These are phyloP conservation scores for Neotoma lepida DNA, from an alignment of 2,113 vertebrate species.

Conservation along the genomic window DNA sequence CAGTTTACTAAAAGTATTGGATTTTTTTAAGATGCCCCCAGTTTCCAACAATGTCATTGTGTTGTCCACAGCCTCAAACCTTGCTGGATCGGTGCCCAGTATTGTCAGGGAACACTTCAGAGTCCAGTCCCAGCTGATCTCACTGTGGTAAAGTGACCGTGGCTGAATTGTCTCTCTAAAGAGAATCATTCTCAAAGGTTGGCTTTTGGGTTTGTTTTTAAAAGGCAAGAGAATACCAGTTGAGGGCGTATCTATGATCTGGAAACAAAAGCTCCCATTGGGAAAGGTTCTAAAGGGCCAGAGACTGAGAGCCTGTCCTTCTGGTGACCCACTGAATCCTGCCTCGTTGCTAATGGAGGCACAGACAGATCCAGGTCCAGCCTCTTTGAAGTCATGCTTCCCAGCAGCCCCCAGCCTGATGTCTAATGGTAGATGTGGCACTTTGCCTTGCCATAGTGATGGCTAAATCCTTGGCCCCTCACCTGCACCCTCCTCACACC, in stretches of 20 bases:
- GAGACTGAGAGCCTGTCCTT: conserved; percentile 54
- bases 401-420: background rate
- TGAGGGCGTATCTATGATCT: conserved; percentile 31
- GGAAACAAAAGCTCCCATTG: conserved; percentile 60
- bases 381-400: background rate
- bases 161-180: background rate
- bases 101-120: background rate
- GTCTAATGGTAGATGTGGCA: background rate
- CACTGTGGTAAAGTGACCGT: background rate
- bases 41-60: background rate
- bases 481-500: too few relatives aligned
- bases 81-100: background rate
- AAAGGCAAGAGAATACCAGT: conserved; percentile 70
- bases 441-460: background rate
- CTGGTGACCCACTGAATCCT: conserved; percentile 33
- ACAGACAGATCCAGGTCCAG: background rate
- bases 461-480: background rate
- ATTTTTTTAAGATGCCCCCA: background rate
- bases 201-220: conserved; percentile 44
- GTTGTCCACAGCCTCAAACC: background rate
- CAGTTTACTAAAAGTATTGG: background rate
- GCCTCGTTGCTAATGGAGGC: background rate
- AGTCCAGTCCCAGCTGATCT: background rate
- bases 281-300: conserved; percentile 49
- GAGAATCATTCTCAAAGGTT: background rate